Percentiles rank a stretch among this genome's conserved stretches.
Conservation (phyloP, 1,140 invertebrate genomes). For the Orius insidiosus region DNA sequence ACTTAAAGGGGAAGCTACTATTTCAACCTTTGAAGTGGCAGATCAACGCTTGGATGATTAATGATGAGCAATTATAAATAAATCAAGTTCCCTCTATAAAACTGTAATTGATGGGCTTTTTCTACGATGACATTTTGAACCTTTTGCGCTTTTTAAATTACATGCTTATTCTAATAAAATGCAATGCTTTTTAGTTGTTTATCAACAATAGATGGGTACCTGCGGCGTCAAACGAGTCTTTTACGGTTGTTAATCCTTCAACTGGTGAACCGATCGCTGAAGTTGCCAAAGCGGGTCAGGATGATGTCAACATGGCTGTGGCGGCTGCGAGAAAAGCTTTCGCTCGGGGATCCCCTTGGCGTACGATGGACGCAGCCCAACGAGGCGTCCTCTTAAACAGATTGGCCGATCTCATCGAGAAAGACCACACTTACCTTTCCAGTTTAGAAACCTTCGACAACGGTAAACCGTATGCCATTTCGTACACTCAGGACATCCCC, state of each 20-base stretch:
- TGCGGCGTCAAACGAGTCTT: slow-evolving; percentile 71
- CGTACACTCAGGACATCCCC: slow-evolving; percentile 49
- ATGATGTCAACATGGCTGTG: slow-evolving; percentile 74
- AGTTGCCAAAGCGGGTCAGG: slow-evolving; percentile 53
- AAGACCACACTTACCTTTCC: slow-evolving; percentile 56
- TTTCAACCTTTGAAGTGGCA: no score
- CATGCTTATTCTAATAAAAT: not conserved
- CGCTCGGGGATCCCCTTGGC: slow-evolving; percentile 63
- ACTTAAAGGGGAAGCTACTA: no score
- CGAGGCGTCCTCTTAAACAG: slow-evolving; percentile 64
- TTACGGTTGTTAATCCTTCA: slow-evolving; percentile 73
- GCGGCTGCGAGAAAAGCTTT: slow-evolving; percentile 67
- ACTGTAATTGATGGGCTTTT: no score
- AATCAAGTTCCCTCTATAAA: no score
- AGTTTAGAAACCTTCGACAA: slow-evolving; percentile 70
- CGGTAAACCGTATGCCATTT: slow-evolving; percentile 59
- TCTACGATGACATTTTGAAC: no score
- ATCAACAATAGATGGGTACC: slow-evolving; percentile 96
- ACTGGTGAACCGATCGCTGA: slow-evolving; percentile 71
- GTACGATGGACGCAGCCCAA: slow-evolving; percentile 76
- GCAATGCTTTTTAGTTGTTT: slow-evolving; percentile 54
- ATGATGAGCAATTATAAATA: no score
- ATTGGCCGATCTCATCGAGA: slow-evolving; percentile 67
- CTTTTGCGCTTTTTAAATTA: no score
- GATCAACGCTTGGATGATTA: no score